Base-by-base conservation (phyloP, 2,888 invertebrate species). In the Lasioglossum morio region DNA sequence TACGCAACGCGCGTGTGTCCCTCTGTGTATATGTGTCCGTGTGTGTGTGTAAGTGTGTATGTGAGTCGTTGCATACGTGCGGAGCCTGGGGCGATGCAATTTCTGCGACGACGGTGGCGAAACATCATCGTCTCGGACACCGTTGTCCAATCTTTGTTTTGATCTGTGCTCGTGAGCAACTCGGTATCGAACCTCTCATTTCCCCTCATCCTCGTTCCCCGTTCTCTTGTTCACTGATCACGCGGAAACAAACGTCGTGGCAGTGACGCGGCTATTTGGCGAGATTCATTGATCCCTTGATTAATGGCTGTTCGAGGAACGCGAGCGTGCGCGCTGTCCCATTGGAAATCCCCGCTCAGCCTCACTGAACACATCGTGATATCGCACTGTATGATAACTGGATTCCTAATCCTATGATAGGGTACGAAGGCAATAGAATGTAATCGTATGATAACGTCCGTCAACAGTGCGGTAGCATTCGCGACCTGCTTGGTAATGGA, bases 201-300 rank as follows among this genome's bases (percentile, higher is more conserved):
- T 37, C 8, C 3, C 34, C 19, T 19, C 4, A 19, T 23, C 30
- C 34, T 63, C 30, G 2, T 23, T 70, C 57, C 57, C 12, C 4
- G 57, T 63, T 63, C n/a, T 34, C 27, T 60, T 27, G 60, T 40
- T 72, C 70, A 53, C n/a, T 60, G 30, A 23, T 72, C 79, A 69
- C 66, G 63, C 76, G 23, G 53, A 73, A 37, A 57, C 74, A 79
- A 76, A 79, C 75, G 82, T 87, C 84, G 83, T 86, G 92, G 92
- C 92, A 92, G 92, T 92, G 92, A 83, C 90, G 84, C 80, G 81
- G 84, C 84, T 87, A 75, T 92, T 87, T 90, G 87, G 89, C 92
- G 88, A 91, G 87, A 92, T 85, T 82, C 86, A 84, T 90, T 86
- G 46, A 78, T 70, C 70, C 37, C 34, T 69, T 37, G 66, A 69